Percentiles rank a stretch among this genome's conserved stretches.
Conservation (phyloP, 2,888 invertebrate genomes). For the Thysanoteuthis rhombus region DNA sequence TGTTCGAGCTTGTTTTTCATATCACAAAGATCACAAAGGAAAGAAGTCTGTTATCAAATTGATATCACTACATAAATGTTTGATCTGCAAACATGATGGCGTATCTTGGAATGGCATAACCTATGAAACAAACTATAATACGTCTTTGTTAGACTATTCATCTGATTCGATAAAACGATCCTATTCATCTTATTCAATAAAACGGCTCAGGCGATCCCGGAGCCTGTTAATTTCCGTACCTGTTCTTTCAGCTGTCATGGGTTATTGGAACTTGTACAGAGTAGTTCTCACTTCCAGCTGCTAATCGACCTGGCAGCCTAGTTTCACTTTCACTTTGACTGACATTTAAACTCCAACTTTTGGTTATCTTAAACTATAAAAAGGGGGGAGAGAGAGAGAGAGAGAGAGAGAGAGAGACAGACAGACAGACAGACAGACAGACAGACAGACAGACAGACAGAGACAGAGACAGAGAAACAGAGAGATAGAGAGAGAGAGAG, state of each 20-base stretch:
- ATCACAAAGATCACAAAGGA: too few relatives aligned
- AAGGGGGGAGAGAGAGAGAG: too few relatives aligned
- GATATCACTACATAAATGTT: too few relatives aligned
- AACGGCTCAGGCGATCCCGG: neutral
- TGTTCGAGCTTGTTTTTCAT: too few relatives aligned
- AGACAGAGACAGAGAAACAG: too few relatives aligned
- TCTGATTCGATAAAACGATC: neutral
- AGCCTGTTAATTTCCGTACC: neutral
- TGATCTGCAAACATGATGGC: neutral
- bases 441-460: too few relatives aligned
- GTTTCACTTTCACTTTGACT: neutral
- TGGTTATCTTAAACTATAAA: neutral
- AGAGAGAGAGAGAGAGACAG: too few relatives aligned
- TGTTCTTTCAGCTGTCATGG: neutral
- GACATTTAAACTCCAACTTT: too few relatives aligned
- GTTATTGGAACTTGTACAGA: neutral
- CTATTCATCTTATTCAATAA: neutral
- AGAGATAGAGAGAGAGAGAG: too few relatives aligned
- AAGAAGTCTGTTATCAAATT: too few relatives aligned
- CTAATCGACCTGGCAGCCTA: neutral
- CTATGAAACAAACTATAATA: neutral
- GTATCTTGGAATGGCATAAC: neutral
- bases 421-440: too few relatives aligned
- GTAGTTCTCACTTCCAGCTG: neutral
- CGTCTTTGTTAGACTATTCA: neutral